Percentiles rank a stretch among this genome's conserved stretches.
Conservation (phyloP, 2,888 invertebrate species). For the Caenorhabditis virilis region DNA sequence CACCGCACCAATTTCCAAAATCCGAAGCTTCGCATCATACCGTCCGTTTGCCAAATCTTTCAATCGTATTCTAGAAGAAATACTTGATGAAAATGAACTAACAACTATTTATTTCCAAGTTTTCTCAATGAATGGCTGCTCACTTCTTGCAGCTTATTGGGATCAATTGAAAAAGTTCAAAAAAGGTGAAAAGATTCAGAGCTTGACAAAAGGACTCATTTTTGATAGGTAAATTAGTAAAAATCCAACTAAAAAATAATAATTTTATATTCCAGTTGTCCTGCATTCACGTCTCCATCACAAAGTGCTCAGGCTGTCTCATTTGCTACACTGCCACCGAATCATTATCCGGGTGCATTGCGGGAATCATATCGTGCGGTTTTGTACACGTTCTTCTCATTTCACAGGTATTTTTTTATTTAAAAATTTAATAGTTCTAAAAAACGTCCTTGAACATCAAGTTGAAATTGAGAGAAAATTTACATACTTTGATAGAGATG, state of each 20-base stretch:
- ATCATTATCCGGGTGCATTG: slow-evolving; percentile 44
- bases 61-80: slow-evolving; percentile 21
- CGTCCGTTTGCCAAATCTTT: slow-evolving; percentile 48
- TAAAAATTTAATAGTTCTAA: neutral
- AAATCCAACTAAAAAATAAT: too few species aligned
- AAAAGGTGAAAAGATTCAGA: slow-evolving; percentile 44
- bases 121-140: slow-evolving; percentile 61
- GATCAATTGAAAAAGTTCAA: slow-evolving; percentile 41
- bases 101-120: slow-evolving; percentile 39
- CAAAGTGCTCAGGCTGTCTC: slow-evolving; percentile 65
- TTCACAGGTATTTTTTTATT: slow-evolving; percentile 40
- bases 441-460: neutral
- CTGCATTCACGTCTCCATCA: slow-evolving; percentile 60
- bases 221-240: slow-evolving; percentile 62
- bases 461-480: too few species aligned
- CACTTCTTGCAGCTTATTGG: slow-evolving; percentile 60
- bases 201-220: slow-evolving; percentile 56
- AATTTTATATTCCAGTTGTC: slow-evolving; percentile 57
- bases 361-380: slow-evolving; percentile 52
- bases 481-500: too few species aligned
- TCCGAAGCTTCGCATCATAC: slow-evolving; percentile 58
- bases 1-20: slow-evolving; percentile 62
- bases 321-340: slow-evolving; percentile 58
- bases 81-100: slow-evolving; percentile 6
- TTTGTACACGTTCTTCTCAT: slow-evolving; percentile 55